Evolutionary conservation across 2,797 vertebrate genomes (phyloP), one percentile per base, ranked within the genome.

Genomic region (Cercopithecus petaurista): DNA sequence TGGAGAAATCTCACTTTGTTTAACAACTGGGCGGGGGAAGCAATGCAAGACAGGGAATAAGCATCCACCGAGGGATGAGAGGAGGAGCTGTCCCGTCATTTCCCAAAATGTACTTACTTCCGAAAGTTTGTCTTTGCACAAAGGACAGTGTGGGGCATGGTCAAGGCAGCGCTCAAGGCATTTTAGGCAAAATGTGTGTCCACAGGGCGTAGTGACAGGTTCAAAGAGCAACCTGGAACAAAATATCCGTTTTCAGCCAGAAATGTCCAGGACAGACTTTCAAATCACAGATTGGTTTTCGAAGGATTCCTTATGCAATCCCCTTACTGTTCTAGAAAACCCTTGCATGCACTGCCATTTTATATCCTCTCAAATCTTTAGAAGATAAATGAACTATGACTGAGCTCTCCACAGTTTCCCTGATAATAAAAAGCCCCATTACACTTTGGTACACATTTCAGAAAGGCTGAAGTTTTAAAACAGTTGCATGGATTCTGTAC

Each of bases 131-230:
- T 99, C 99, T 97, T 99, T 99, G 99, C 99, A 99, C 98, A 99
- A 99, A 0, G 99, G 99, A 95, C 99, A 99, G 98, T 99, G 99
- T 0, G 99, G 98, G 97, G 99, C 99, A 96, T 99, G 99, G 98
- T 99, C 99, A 96, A 99, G 98, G 98, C 99, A 99, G 98, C 99
- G 99, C 98, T 99, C 99, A 90, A 99, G 99, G 99, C 99, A 99
- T 98, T 99, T 99, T 84, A 99, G 99, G 98, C 99, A 99, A 99
- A 99, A 99, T 13, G 99, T 99, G 98, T 99, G 99, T 98, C 99
- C 99, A 92, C 99, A 99, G 91, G 99, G 99, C 9, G 99, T 99
- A 91, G 99, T 98, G 88, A 99, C 99, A 5, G 99, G 99, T 97
- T 99, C 99, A 8, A 99, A 99, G 97, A 99, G 99, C 97, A 99